Percentiles rank a stretch among this genome's conserved stretches.
Conservation (phyloP, 2,113 vertebrate species). For the Enhydra lutris region DNA sequence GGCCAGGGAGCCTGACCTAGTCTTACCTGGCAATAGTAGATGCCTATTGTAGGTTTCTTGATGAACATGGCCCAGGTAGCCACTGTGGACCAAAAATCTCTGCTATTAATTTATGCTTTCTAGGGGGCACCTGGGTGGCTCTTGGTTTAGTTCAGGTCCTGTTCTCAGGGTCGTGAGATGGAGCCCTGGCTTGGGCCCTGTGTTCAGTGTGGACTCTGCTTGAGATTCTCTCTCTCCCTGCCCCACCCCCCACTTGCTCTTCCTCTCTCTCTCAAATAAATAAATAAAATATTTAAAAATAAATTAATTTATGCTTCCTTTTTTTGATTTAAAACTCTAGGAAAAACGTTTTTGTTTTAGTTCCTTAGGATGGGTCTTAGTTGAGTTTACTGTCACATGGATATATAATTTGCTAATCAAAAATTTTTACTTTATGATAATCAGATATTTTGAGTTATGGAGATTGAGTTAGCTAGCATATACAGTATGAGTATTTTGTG, state of each 20-base stretch:
- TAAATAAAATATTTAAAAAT: background rate
- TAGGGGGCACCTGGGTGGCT: background rate
- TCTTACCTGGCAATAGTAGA: background rate
- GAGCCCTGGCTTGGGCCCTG: background rate
- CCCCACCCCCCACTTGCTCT: background rate
- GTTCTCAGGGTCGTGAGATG: background rate
- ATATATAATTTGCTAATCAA: background rate
- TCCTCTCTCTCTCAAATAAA: background rate
- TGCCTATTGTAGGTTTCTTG: background rate
- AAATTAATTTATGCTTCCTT: background rate
- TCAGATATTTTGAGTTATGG: background rate
- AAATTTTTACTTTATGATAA: background rate
- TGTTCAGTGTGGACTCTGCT: background rate
- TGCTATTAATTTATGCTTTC: background rate
- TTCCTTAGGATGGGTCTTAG: background rate
- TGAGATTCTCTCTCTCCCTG: background rate
- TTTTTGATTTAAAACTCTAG: background rate
- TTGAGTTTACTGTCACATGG: background rate
- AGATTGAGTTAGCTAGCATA: background rate
- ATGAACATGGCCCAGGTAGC: background rate
- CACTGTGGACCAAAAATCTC: background rate
- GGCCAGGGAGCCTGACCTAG: background rate
- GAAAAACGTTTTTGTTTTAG: background rate
- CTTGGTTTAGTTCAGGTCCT: background rate
- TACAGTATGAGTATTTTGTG: background rate